Evolutionary conservation across 2,888 invertebrate species (phyloP).

Genomic region (Dinocampus coccinellae): DNA sequence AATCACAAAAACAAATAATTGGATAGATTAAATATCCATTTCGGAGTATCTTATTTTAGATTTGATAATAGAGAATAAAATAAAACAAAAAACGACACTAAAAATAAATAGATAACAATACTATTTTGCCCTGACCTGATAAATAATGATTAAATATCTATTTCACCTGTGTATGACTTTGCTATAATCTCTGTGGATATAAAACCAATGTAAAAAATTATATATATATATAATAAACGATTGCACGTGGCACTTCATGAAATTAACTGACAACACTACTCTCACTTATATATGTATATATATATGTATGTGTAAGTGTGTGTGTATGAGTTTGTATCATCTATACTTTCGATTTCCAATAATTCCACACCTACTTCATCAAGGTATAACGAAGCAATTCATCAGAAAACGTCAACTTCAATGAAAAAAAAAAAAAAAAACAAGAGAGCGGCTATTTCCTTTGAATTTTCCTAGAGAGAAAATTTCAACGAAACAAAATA

Average conservation of each 20-base stretch:
- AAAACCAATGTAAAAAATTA: neutral
- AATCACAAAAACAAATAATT: neutral
- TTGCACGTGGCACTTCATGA: neutral
- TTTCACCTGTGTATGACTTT: neutral
- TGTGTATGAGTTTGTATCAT: constrained; percentile 1
- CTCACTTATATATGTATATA: neutral
- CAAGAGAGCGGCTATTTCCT: neutral
- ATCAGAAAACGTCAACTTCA: neutral
- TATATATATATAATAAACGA: neutral
- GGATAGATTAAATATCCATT: neutral
- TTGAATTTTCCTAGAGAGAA: neutral
- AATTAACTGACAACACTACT: neutral
- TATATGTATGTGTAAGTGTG: neutral
- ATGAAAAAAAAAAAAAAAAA: neutral
- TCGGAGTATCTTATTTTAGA: neutral
- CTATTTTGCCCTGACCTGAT: neutral
- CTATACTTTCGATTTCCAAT: constrained; percentile 20
- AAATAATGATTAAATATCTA: neutral
- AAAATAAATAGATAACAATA: neutral
- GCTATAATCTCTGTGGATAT: neutral
- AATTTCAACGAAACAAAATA: neutral
- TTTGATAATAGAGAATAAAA: neutral
- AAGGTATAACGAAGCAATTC: constrained; percentile 9
- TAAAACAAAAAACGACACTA: neutral
- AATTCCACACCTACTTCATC: constrained; percentile 25